Base-by-base conservation (phyloP, 2,113 vertebrate genomes). In the Epinephelus fuscoguttatus region DNA sequence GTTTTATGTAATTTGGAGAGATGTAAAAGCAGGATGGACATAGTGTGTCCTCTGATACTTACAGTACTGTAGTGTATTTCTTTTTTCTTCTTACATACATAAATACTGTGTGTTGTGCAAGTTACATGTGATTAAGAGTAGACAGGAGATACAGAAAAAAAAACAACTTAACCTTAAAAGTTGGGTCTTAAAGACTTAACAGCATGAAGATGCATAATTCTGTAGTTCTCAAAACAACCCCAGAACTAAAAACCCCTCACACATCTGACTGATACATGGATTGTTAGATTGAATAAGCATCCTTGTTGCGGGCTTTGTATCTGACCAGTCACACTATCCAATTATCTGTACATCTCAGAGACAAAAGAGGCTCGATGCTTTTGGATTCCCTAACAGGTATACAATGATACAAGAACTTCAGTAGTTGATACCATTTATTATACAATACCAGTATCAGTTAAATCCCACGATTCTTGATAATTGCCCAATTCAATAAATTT, bases 321-420 rank as follows among this genome's bases (percentile, higher is more conserved):
- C 33, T 68, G 55, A 53, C 47, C 21, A 19, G 25, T 49, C 25
- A 19, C 25, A 53, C n/a, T 15, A 11, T 67, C 53, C 45, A 45
- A 73, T 86, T 52, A 73, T 73, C 27, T 56, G 25, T 52, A 45
- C 19, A 42, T 53, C 12, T 42, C 45, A 71, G 14, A 45, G 4
- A 52, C 30, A 59, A 50, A 67, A 27, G 6, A 57, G 21, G 56
- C n/a, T 37, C 2, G 0, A 21, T 3, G 6, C 56, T 14, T 61
- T 45, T 55, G 7, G 55, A 15, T 47, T 60, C 9, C 40, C 40
- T n/a, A 10, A 37, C 1, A 37, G 33, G 42, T 9, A 12, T 45
- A 11, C 8, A 45, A 45, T 2, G 2, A 45, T 12, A 12, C 10
- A 4, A 37, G 6, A 37, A 37, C 33, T 37, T 37, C 10, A 11